Evolutionary conservation across 1,140 invertebrate species (phyloP), one percentile per base, ranked within the genome.

Genomic region (Phymastichus coffea): DNA sequence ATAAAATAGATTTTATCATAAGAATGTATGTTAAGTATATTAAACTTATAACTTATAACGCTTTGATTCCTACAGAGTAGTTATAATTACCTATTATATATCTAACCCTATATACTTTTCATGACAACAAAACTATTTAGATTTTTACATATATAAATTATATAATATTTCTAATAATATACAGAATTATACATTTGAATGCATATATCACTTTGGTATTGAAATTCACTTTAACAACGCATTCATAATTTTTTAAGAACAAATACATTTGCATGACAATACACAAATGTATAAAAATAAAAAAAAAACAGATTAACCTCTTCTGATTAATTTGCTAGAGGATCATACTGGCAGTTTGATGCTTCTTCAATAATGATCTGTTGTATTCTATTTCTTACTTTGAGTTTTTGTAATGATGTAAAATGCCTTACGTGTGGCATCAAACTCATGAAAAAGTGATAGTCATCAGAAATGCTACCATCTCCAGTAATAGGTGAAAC

Each of bases 381-480:
- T 23, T 62, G 60, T 26, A 62, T 62, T 0, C 54, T 46, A 41
- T 57, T 57, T 37, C 60, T 19, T 7, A 62, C 47, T 23, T 62
- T 62, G 14, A 62, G 54, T 14, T 62, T 62, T 25, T 62, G 60
- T 1, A 62, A 8, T 0, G 60, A 57, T 8, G 23, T 57, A 15
- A 62, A 62, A 12, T 62, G 37, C 22, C 33, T 25, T 1, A 62
- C 60, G 19, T 62, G 60, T 0, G 60, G 60, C 48, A 62, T 47
- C 1, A 62, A 22, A 14, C 60, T 62, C 60, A 62, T 62, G 28
- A 62, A 62, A 19, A 62, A 62, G 17, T 62, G 60, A 17, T 62
- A 62, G 17, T 62, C 60, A 19, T 62, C 60, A 4, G 46, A 51
- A 15, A 56, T 57, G n/a, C 37, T 35, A n/a, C 53, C 47, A n/a